Evolutionary conservation across 2,888 invertebrate genomes (phyloP), one percentile per base, ranked within the genome.

Genomic region (Xestoiulus laeticollis): DNA sequence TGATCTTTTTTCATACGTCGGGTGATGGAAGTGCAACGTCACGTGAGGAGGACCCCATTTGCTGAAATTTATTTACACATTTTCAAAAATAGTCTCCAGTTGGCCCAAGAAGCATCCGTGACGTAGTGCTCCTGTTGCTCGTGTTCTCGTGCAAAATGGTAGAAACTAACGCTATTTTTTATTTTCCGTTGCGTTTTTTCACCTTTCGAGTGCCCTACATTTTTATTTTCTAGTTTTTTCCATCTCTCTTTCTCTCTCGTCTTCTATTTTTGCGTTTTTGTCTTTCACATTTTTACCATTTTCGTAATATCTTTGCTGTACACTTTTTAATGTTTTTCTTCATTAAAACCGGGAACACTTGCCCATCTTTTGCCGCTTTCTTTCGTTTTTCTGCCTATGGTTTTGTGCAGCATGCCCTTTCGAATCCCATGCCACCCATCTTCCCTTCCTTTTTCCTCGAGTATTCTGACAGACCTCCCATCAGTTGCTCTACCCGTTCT

Each of bases 321-420:
- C 48, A 86, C 86, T 43, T 32, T 86, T 86, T 86, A 22, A 38
- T 43, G 30, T 32, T 38, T 48, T 86, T 86, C 48, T 32, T 53
- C 44, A 86, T 86, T 86, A 86, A 86, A 86, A 86, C 26, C 44
- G 86, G 84, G 84, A 84, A 84, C 84, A 38, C 84, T 84, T 84
- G 84, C 84, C 84, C 84, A 84, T 84, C 84, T 84, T 84, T 84
- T 68, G 68, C 68, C 68, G 84, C 84, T 84, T 84, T 33, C 84
- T 84, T 84, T 38, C 84, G 84, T 84, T 84, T 68, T 68, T 68
- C 68, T 68, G 68, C 68, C 68, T 68, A 68, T 68, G 68, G 68
- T 68, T 68, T 68, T 26, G 68, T 68, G 68, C 68, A 22, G 68
- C 68, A 68, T 68, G 68, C 26, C 68, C 68, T 68, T 68, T 68